Base-by-base conservation (phyloP, 2,888 invertebrate genomes). In the Augochlorella aurata region DNA sequence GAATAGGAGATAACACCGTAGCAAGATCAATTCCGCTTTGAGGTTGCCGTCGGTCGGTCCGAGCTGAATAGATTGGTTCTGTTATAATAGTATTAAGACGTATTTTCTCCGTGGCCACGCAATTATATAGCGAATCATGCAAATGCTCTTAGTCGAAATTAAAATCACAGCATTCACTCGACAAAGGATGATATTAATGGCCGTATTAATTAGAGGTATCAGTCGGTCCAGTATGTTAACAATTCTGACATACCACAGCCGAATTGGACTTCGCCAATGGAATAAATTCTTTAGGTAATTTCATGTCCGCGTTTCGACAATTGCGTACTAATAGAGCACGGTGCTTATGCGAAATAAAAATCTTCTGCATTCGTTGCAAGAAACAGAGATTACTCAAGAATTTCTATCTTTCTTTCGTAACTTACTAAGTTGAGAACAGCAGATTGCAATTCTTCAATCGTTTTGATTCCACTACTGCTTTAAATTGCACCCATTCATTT, bases 21-120 rank as follows among this genome's bases (percentile, higher is more conserved):
- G 85, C 82, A 85, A 83, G 88, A 88, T 88, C 88, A 82, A 88
- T 88, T 87, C 81, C 79, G 84, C 82, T 88, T 77, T 83, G 87
- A 83, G 87, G 86, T 86, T 87, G 76, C 63, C 63, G 63, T 38
- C 68, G 78, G 80, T 68, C 72, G 72, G 74, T 79, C 66, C 74
- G 54, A 70, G 63, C 63, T 77, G 82, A 85, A 87, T 85, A 80
- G 85, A 85, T 87, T 80, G 85, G 66, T 79, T 77, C 78, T 71
- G 87, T 80, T 87, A 77, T 87, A 87, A 85, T 78, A 66, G 81
- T 69, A 87, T 85, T 78, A 85, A 85, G 87, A 79, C 45, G 83
- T 74, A 82, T 79, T 85, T 85, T 81, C 81, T 58, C 16, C 54
- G 66, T 74, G 71, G 83, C 77, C 68, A 63, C 66, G 66, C 68